Conservation (phyloP, 2,888 invertebrate species). For the Dryocosmus kuriphilus region DNA sequence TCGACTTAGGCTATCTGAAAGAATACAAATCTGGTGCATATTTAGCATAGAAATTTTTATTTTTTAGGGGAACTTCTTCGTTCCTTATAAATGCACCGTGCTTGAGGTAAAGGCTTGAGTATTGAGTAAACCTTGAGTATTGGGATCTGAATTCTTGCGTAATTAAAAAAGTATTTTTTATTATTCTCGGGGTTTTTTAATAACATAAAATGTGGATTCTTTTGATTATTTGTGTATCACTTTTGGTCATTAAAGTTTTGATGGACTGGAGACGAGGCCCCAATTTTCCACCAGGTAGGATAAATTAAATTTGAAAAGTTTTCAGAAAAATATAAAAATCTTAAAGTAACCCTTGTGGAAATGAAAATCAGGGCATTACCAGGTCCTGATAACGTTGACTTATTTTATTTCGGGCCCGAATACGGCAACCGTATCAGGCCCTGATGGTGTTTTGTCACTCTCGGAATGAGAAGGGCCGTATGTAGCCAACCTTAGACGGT, state of each 20-base stretch:
- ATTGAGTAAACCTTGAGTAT: neutral
- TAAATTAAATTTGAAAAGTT: neutral
- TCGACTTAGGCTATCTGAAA: neutral
- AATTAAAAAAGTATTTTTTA: neutral
- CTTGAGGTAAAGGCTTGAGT: neutral
- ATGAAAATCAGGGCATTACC: too few relatives aligned
- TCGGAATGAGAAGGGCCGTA: too few relatives aligned
- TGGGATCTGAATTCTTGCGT: neutral
- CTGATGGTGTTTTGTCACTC: too few relatives aligned
- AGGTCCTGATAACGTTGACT: too few relatives aligned
- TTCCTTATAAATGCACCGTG: neutral
- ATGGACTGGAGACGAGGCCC: constrained; percentile 53
- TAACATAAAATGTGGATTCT: constrained; percentile 66
- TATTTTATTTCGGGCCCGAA: too few relatives aligned
- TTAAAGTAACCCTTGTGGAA: too few relatives aligned
- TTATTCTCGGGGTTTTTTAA: neutral
- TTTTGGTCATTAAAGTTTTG: constrained; percentile 58
- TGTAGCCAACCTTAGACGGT: too few relatives aligned
- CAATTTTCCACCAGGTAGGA: constrained; percentile 69
- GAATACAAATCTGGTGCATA: neutral
- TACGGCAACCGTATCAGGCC: too few relatives aligned
- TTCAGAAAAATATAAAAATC: neutral
- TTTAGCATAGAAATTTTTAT: neutral
- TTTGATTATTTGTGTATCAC: constrained; percentile 52
- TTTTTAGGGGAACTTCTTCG: neutral